A percentile compares a stretch with the other conserved stretches of the same genome.
phyloP scores from a whole-genome alignment of 1,140 invertebrate species.

The Aphelenchoides fujianensis region DNA sequence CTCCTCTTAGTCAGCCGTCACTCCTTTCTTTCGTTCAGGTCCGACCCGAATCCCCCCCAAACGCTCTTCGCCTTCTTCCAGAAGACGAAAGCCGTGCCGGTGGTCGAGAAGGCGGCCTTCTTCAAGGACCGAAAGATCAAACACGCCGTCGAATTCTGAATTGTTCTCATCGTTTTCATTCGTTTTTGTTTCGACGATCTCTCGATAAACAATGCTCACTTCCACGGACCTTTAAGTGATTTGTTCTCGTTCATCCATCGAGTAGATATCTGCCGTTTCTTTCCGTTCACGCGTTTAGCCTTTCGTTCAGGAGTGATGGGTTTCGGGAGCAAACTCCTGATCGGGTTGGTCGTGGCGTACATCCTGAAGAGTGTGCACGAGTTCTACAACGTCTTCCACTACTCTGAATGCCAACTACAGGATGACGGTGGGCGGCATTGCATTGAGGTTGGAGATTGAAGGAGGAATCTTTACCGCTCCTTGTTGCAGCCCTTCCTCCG shows the following conservation, averaged over 20 bases:
- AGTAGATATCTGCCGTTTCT: no score
- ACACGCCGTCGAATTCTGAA: slow-evolving; percentile 6
- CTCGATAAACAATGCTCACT: no score
- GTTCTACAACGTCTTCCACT: slow-evolving; percentile 49
- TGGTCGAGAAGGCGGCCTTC: background rate
- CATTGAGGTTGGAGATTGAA: slow-evolving; percentile 18
- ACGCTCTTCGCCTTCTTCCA: slow-evolving; percentile 7
- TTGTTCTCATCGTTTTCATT: slow-evolving; percentile 21
- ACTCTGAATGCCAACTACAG: slow-evolving; percentile 24
- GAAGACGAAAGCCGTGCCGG: background rate
- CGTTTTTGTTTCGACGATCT: no score
- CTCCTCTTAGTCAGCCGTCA: no score
- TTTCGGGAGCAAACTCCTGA: slow-evolving; percentile 13
- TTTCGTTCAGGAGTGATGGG: slow-evolving; percentile 16
- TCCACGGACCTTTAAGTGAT: no score
- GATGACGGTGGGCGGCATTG: slow-evolving; percentile 13
- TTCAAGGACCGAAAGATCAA: slow-evolving; percentile 14
- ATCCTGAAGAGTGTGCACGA: slow-evolving; percentile 34
- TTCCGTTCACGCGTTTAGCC: no score
- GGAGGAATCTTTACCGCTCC: background rate
- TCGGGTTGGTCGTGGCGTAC: slow-evolving; percentile 36
- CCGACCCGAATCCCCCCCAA: background rate
- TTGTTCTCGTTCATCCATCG: no score
- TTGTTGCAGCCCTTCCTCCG: slow-evolving; percentile 42
- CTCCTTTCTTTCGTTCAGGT: slow-evolving; percentile 14